phyloP scores from a whole-genome alignment of 2,797 vertebrate genomes.

The Bucorvus abyssinicus region DNA sequence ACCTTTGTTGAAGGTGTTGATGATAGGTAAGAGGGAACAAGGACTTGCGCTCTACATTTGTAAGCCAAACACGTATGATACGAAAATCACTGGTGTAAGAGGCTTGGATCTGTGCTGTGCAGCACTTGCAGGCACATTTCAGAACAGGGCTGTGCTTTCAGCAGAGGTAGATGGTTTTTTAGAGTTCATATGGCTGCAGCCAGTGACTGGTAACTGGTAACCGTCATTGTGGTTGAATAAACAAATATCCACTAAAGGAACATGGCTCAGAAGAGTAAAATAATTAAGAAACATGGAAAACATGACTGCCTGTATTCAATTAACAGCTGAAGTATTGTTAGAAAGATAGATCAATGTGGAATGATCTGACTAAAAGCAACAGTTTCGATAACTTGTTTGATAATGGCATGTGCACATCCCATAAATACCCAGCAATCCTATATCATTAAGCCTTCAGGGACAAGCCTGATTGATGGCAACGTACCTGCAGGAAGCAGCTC shows the following conservation, averaged over 20 bases:
- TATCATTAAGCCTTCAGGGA: conserved; percentile 46
- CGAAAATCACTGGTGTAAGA: not conserved
- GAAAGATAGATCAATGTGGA: conserved; percentile 49
- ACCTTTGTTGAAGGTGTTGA: not conserved
- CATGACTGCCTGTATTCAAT: conserved; percentile 61
- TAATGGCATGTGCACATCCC: conserved; percentile 32
- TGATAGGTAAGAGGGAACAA: not conserved
- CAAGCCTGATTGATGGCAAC: conserved; percentile 46
- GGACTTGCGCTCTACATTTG: not conserved
- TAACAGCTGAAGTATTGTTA: conserved; percentile 59
- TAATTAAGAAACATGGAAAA: conserved; percentile 67
- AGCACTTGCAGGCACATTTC: not conserved
- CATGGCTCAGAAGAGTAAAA: conserved; percentile 62
- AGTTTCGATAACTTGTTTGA: conserved; percentile 66
- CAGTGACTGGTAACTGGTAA: conserved; percentile 5
- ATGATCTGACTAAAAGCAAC: conserved; percentile 59
- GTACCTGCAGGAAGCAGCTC: conserved; percentile 53
- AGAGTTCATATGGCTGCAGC: conserved; percentile 12
- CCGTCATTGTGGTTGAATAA: conserved; percentile 60
- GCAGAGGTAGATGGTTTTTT: conserved; percentile 2
- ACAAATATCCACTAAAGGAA: conserved; percentile 60
- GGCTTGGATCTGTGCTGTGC: not conserved
- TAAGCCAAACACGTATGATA: not conserved
- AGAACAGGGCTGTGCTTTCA: conserved; percentile 25
- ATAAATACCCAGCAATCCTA: conserved; percentile 16